Evolutionary conservation across 1,140 invertebrate genomes (phyloP).

Genomic region (Pygmarrhopalites habei): DNA sequence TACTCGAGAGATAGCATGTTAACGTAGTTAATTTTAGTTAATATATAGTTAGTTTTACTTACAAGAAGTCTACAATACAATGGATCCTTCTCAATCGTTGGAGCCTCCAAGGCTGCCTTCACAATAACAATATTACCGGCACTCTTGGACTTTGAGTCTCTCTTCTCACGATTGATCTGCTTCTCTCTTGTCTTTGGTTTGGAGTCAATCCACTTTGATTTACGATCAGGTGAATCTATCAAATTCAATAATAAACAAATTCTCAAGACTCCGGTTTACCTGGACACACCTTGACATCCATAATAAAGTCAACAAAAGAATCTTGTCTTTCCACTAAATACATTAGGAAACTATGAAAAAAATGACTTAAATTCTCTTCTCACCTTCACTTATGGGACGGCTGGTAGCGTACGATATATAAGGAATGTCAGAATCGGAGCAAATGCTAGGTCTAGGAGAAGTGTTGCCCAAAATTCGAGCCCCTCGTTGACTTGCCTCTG

Average conservation of each 20-base stretch:
- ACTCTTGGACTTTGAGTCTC: slow-evolving; percentile 38
- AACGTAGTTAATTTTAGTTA: no score
- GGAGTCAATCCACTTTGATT: slow-evolving; percentile 29
- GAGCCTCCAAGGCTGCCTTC: slow-evolving; percentile 58
- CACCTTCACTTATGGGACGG: slow-evolving; percentile 59
- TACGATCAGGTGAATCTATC: slow-evolving; percentile 30
- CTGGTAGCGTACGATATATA: slow-evolving; percentile 92
- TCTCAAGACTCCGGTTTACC: neutral
- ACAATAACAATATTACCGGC: slow-evolving; percentile 71
- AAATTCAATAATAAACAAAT: slow-evolving; percentile 1
- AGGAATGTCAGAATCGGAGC: slow-evolving; percentile 80
- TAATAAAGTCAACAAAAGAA: no score
- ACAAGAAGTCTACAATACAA: slow-evolving; percentile 69
- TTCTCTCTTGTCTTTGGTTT: slow-evolving; percentile 36
- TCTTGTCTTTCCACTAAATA: no score
- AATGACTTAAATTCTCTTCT: no score
- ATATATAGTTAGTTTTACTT: no score
- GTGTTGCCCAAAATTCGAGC: slow-evolving; percentile 51
- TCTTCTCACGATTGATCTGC: slow-evolving; percentile 33
- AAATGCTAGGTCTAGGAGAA: slow-evolving; percentile 72
- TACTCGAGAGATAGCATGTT: neutral
- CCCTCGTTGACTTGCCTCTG: slow-evolving; percentile 9
- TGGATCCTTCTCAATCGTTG: slow-evolving; percentile 63
- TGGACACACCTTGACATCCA: neutral
- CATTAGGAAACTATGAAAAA: no score